Evolutionary conservation across 2,797 vertebrate species (phyloP), one percentile per base, ranked within the genome.

Genomic region (Coregonus sp.): DNA sequence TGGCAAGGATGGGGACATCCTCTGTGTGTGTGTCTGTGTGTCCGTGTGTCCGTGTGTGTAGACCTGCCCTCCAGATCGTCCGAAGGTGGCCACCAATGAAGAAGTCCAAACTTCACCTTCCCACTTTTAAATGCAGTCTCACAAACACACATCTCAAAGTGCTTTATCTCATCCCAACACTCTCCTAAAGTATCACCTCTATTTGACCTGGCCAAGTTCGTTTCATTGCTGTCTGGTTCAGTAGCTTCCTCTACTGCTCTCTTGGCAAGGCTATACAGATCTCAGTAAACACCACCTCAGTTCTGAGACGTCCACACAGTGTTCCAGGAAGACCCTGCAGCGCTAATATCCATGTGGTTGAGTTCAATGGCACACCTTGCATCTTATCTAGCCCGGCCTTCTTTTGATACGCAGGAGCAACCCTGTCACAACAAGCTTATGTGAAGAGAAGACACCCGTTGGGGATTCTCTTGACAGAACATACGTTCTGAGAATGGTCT

Each of bases 321-420:
- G 72, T 61, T 37, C 73, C 67, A 52, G 72, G 72, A 78, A 74
- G 67, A 70, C 77, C 72, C 72, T 67, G 67, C 11, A 51, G 76
- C 61, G 1, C 59, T 72, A 9, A 63, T 31, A 56, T 56, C 35
- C 9, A 29, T 69, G 51, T 14, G 33, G 50, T 31, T 29, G 63
- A 74, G 51, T 50, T 69, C 52, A 70, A 63, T 63, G 67, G 54
- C 66, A 70, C 77, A 50, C 52, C 67, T 59, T 51, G 47, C 47
- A 4, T 66, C 54, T 75, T 73, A 37, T 56, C 72, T 33, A 20
- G 33, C 72, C 4, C 33, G 18, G 31, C 15, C 40, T 31, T 66
- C 47, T 29, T 75, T 52, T 52, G 40, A 52, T 47, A 47, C 40
- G 40, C 40, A 47, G 40, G 40, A 52, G 68, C 18, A 47, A 40